phyloP scores from a whole-genome alignment of 2,113 vertebrate species.

The Zeus faber region DNA sequence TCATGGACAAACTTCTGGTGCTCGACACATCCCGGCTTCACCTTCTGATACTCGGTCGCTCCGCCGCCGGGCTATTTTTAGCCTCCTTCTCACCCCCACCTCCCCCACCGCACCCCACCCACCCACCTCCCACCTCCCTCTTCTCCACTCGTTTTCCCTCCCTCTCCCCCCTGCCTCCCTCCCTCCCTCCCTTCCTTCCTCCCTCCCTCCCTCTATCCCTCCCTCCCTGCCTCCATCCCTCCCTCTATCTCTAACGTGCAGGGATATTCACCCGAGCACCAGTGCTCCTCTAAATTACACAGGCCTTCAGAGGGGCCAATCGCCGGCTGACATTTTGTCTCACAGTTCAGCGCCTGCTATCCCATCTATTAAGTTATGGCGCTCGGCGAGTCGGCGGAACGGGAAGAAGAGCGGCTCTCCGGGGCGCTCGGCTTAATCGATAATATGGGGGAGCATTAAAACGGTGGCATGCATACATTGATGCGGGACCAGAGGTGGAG shows the following conservation, averaged over 20 bases:
- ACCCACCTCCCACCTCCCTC: too few species aligned
- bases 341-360: slow-evolving; percentile 61
- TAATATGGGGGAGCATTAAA: slow-evolving; percentile 62
- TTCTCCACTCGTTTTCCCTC: slow-evolving; percentile 6
- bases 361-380: slow-evolving; percentile 73
- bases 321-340: slow-evolving; percentile 66
- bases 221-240: slow-evolving; percentile 22
- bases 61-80: too few species aligned
- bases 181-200: slow-evolving; percentile 5
- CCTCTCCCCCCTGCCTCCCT: neutral
- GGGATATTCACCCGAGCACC: slow-evolving; percentile 31
- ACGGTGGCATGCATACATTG: slow-evolving; percentile 49
- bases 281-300: slow-evolving; percentile 46
- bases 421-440: slow-evolving; percentile 67
- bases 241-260: slow-evolving; percentile 6
- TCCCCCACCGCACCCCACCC: too few species aligned
- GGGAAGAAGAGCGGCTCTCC: slow-evolving; percentile 16
- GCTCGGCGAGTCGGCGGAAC: slow-evolving; percentile 46
- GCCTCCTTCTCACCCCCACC: neutral
- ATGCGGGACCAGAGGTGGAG: slow-evolving; percentile 28
- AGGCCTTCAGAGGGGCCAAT: slow-evolving; percentile 54
- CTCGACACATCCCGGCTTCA: too few species aligned
- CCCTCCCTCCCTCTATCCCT: slow-evolving; percentile 9
- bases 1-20: too few species aligned
- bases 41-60: too few species aligned